phyloP scores from a whole-genome alignment of 1,140 invertebrate genomes.

The Megathymus violae region DNA sequence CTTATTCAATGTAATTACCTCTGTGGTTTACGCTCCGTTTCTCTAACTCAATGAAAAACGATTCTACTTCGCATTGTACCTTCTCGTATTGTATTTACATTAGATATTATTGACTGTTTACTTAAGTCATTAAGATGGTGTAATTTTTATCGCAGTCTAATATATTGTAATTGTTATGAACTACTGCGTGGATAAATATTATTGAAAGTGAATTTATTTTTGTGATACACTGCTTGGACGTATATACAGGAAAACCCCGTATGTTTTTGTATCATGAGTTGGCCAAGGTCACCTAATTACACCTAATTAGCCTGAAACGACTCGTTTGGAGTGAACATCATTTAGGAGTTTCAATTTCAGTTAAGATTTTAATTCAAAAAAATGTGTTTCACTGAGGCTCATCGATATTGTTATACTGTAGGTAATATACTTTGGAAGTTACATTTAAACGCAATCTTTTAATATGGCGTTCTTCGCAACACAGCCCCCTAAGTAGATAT shows the following conservation, averaged over 20 bases:
- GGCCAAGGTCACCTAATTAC: background rate
- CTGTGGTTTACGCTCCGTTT: conserved; percentile 8
- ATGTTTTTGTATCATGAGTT: background rate
- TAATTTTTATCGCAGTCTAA: conserved; percentile 24
- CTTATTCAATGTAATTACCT: conserved; percentile 30
- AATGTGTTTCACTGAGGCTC: no score
- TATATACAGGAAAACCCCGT: background rate
- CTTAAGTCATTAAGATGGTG: conserved; percentile 22
- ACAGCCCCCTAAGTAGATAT: background rate
- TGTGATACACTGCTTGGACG: background rate
- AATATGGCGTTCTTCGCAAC: conserved; percentile 3
- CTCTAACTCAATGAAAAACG: conserved; percentile 14
- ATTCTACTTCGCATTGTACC: conserved; percentile 2
- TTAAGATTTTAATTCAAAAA: no score
- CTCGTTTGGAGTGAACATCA: no score
- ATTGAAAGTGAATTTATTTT: background rate
- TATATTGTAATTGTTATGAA: conserved; percentile 5
- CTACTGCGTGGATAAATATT: background rate
- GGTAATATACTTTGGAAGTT: no score
- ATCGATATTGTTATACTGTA: no score
- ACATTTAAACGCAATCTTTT: no score
- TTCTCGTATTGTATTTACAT: conserved; percentile 5
- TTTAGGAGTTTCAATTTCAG: no score
- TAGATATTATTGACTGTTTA: conserved; percentile 27
- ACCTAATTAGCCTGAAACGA: no score